These are phyloP conservation scores for Amphimedon queenslandica DNA, from an alignment of 37 sponge, comb jelly and placozoan genomes.

Conservation along the genomic window DNA sequence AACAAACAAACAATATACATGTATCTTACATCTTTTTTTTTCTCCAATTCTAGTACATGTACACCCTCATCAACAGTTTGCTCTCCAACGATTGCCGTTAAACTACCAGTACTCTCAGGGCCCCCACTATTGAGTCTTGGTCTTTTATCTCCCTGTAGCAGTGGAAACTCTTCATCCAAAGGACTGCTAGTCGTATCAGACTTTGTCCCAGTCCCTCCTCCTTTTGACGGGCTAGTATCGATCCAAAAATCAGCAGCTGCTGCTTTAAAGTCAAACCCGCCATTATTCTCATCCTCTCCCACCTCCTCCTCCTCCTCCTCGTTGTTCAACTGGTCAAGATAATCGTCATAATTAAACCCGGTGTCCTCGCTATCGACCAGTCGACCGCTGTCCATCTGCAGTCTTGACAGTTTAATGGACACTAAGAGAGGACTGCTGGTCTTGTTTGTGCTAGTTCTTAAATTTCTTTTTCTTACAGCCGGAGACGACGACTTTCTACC, in stretches of 20 bases:
- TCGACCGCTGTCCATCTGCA: too few relatives aligned
- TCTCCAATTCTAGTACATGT: too few relatives aligned
- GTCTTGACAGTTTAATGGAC: too few relatives aligned
- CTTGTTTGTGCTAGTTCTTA: not conserved
- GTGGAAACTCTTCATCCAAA: slow-evolving; percentile 52
- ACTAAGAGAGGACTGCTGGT: not conserved
- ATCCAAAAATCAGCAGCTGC: not conserved
- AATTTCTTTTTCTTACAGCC: not conserved
- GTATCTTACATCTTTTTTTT: too few relatives aligned
- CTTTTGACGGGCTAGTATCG: not conserved
- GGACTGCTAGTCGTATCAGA: slow-evolving; percentile 12
- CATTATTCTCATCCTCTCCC: not conserved
- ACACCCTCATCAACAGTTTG: not conserved
- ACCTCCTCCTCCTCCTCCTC: slow-evolving; percentile 40
- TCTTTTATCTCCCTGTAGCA: not conserved
- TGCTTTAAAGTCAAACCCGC: not conserved
- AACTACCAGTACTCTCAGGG: not conserved
- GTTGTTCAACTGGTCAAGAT: slow-evolving; percentile 51
- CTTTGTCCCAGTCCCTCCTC: not conserved
- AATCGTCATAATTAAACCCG: slow-evolving; percentile 42
- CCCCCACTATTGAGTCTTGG: not conserved
- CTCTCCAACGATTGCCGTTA: not conserved
- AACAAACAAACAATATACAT: too few relatives aligned
- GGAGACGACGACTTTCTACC: not conserved
- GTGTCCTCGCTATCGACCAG: slow-evolving; percentile 17